These are phyloP conservation scores for Phenacoccus solenopsis DNA, from an alignment of 1,140 invertebrate genomes.

Conservation along the genomic window DNA sequence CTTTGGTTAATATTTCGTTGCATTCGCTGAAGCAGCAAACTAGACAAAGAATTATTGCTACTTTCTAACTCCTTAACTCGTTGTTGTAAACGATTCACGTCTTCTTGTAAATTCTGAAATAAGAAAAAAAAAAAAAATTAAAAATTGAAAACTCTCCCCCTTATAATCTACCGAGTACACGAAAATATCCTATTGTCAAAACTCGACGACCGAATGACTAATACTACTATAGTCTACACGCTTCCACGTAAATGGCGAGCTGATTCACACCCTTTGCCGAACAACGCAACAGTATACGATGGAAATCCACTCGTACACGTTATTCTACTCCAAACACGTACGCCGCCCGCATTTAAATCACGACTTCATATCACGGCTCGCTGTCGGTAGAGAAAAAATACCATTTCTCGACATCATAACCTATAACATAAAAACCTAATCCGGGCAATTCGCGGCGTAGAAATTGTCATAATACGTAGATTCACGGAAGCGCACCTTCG, in stretches of 20 bases:
- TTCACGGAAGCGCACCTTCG: neutral
- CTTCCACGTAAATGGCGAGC: neutral
- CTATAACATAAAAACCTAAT: neutral
- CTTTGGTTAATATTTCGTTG: conserved; percentile 31
- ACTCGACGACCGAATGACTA: neutral
- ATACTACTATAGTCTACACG: no score
- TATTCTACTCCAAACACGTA: neutral
- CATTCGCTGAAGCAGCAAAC: conserved; percentile 49
- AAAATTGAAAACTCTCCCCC: neutral
- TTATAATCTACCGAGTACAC: neutral
- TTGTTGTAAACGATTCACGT: conserved; percentile 46
- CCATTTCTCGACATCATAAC: neutral
- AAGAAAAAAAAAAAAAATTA: conserved; percentile 11
- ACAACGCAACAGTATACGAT: neutral
- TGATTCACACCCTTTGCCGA: neutral
- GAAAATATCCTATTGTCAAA: neutral
- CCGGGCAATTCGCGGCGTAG: neutral
- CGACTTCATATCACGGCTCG: neutral
- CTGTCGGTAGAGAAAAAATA: neutral
- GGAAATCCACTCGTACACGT: neutral
- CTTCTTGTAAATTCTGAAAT: conserved; percentile 49
- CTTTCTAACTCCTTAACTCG: conserved; percentile 52
- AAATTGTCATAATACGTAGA: neutral
- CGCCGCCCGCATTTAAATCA: neutral
- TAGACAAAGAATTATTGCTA: conserved; percentile 50